phyloP scores from a whole-genome alignment of 2,113 vertebrate species.

The Rhinoptilus africanus region DNA sequence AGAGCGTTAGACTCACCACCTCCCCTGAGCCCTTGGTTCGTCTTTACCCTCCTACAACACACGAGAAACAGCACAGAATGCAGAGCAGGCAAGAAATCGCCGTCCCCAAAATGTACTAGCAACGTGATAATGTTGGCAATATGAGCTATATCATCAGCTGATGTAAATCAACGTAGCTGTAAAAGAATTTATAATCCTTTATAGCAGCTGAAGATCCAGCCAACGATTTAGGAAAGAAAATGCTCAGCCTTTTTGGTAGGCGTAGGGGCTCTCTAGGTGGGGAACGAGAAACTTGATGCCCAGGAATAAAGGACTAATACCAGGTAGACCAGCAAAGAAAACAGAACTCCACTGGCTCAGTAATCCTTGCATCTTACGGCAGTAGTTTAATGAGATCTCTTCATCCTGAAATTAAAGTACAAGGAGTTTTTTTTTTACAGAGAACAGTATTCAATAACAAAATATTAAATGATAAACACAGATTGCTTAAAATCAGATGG shows the following conservation, averaged over 20 bases:
- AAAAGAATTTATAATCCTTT: conserved; percentile 47
- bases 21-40: conserved; percentile 38
- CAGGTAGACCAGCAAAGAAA: conserved; percentile 47
- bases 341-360: conserved; percentile 44
- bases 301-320: not conserved
- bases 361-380: conserved; percentile 69
- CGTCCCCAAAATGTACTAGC: conserved; percentile 61
- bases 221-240: not conserved
- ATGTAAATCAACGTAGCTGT: conserved; percentile 57
- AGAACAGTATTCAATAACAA: conserved; percentile 83
- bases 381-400: conserved; percentile 80
- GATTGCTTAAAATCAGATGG: conserved; percentile 86
- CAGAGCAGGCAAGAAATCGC: conserved; percentile 50
- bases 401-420: conserved; percentile 82
- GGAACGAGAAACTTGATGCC: not conserved
- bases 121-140: conserved; percentile 67
- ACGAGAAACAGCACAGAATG: conserved; percentile 60
- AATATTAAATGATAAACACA: conserved; percentile 89
- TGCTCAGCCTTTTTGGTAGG: not conserved
- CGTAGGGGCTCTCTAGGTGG: not conserved
- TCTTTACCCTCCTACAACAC: conserved; percentile 61
- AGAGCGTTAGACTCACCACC: conserved; percentile 51
- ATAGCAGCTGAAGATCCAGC: conserved; percentile 19
- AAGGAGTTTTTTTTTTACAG: conserved; percentile 70
- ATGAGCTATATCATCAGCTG: conserved; percentile 67